Conservation (phyloP, 2,888 invertebrate species). For the Zele albiditarsus region DNA sequence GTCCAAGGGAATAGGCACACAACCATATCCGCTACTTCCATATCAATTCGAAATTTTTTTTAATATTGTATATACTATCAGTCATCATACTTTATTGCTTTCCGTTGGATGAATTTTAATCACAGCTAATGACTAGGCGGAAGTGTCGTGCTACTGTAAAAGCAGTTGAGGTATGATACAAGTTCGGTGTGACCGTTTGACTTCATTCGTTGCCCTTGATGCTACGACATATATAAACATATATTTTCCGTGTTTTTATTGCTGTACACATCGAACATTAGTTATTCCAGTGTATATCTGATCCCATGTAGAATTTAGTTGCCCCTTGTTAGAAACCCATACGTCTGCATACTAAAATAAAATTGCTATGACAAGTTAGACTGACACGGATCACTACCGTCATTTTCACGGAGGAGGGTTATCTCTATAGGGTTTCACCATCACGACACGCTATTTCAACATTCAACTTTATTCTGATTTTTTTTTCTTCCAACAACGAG, state of each 20-base stretch:
- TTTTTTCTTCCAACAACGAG: background rate
- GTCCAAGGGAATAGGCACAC: background rate
- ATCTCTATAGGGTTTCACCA: background rate
- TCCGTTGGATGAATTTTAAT: slow-evolving; percentile 28
- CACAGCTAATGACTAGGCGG: slow-evolving; percentile 24
- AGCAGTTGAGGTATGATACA: background rate
- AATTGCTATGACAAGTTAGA: slow-evolving; percentile 35
- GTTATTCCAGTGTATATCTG: background rate
- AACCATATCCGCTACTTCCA: slow-evolving; percentile 4
- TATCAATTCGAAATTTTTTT: background rate
- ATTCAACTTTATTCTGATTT: slow-evolving; percentile 5
- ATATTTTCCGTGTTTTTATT: background rate
- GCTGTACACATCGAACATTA: background rate
- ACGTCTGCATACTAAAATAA: slow-evolving; percentile 48
- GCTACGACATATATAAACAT: background rate
- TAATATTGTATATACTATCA: background rate
- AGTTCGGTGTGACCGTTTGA: background rate
- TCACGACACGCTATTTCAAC: background rate
- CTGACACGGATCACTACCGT: slow-evolving; percentile 33
- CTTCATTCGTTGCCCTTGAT: background rate
- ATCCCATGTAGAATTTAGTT: background rate
- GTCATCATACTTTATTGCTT: background rate
- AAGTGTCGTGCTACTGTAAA: background rate
- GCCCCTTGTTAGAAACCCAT: slow-evolving; percentile 50
- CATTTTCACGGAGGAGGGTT: slow-evolving; percentile 14